Conservation (phyloP, 2,888 invertebrate genomes). For the Pristionchus fissidentatus region DNA sequence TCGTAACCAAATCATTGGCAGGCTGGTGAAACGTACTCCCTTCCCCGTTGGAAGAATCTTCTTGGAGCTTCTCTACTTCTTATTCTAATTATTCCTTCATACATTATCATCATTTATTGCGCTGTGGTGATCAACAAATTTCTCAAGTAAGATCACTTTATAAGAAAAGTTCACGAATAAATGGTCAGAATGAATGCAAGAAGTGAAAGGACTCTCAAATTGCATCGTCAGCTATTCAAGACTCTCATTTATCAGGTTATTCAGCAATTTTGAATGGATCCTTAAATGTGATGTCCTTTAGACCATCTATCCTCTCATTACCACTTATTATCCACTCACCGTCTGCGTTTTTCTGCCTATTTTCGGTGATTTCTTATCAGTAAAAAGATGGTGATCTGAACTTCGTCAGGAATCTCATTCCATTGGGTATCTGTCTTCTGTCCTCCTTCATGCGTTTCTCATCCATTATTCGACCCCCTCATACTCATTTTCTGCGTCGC, state of each 20-base stretch:
- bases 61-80: neutral
- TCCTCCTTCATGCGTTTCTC: neutral
- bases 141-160: neutral
- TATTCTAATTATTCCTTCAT: neutral
- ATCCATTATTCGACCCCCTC: slow-evolving; percentile 18
- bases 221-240: neutral
- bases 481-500: slow-evolving; percentile 1
- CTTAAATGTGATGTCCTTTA: neutral
- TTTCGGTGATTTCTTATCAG: neutral
- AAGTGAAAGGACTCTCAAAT: neutral
- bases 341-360: slow-evolving; percentile 4
- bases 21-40: neutral
- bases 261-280: neutral
- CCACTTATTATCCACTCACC: neutral
- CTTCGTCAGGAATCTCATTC: neutral
- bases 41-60: neutral
- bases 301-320: neutral
- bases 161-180: neutral
- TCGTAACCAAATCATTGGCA: neutral
- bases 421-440: slow-evolving; percentile 6
- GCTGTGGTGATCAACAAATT: neutral
- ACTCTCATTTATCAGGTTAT: neutral
- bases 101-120: neutral
- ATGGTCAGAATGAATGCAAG: neutral
- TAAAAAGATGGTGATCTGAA: neutral